Percentiles rank a stretch among this genome's conserved stretches.
Evolutionary conservation across 2,888 invertebrate genomes (phyloP).

Genomic region (Chironomus riparius): DNA sequence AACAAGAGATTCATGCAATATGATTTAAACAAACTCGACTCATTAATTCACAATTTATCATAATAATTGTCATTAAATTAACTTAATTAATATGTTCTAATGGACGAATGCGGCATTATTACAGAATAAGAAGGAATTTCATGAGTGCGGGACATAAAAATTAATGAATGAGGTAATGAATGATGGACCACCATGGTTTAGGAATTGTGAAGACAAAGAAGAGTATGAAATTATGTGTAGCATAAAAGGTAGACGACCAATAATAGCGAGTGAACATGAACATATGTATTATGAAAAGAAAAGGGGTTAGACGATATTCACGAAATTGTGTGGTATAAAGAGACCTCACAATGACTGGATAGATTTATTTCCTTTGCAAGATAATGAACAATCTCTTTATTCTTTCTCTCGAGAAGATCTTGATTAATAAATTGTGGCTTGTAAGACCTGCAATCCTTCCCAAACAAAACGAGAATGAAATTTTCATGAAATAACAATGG

Average conservation of each 20-base stretch:
- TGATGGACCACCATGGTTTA: slow-evolving; percentile 14
- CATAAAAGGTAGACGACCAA: neutral
- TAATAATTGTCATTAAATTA: slow-evolving; percentile 27
- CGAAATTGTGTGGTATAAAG: neutral
- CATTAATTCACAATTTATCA: slow-evolving; percentile 26
- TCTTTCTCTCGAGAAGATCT: too few relatives aligned
- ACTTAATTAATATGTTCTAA: slow-evolving; percentile 10
- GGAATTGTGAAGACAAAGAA: slow-evolving; percentile 1
- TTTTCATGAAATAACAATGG: slow-evolving; percentile 4
- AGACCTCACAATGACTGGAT: slow-evolving; percentile 22
- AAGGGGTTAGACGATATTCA: neutral
- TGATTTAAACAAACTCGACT: neutral
- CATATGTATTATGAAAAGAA: neutral
- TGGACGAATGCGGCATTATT: neutral
- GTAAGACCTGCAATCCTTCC: neutral
- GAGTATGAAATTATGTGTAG: neutral
- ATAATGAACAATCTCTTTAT: neutral
- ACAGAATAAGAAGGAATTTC: too few relatives aligned
- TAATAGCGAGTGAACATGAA: neutral
- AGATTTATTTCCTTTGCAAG: neutral
- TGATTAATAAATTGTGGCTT: too few relatives aligned
- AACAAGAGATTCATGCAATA: neutral
- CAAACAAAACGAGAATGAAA: neutral
- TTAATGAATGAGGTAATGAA: slow-evolving; percentile 7
- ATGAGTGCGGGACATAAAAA: too few relatives aligned